Base-by-base conservation (phyloP, 2,888 invertebrate genomes). In the Caenorhabditis auriculariae region DNA sequence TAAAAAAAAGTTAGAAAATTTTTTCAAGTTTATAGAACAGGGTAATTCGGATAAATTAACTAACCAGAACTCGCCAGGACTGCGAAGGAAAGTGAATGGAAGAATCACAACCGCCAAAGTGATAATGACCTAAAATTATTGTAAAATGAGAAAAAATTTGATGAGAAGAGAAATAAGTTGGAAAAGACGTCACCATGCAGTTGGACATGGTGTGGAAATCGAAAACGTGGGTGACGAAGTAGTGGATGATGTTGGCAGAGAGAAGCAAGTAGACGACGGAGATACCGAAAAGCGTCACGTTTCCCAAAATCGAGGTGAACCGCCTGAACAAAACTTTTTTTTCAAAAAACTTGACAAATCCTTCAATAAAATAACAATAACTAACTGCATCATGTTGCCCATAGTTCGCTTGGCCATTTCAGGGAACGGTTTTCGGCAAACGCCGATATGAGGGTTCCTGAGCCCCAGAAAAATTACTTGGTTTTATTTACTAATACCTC, bases 61-160 rank as follows among this genome's bases (percentile, higher is more conserved):
- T 37, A 27, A 76, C 79, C 78, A 79, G 49, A 80, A 80, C 43
- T 80, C 80, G 44, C 75, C 74, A n/a, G 80, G 80, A 43, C 76
- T 76, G 29, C 73, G 75, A 26, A 80, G 55, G 37, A 77, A 66
- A 19, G 78, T 80, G 48, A 80, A 73, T 15, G 80, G 80, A 53
- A 71, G 59, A n/a, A 80, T 71, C 24, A 70, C 17, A 3, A 70
- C 28, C 5, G 73, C 69, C 19, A 73, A 50, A 5, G 65, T 63
- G n/a, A 77, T 44, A 45, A 77, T 53, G 60, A 75, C 76, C 50
- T 54, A 23, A 41, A 2, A 12, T 41, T 41, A 9, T 41, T 41
- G 41, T 12, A 19, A 41, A n/a, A 19, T 41, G 15, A 1, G 17
- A n/a, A 9, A 12, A 41, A 35, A 35, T 35, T 35, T 15, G 35